Conservation (phyloP, 1,140 invertebrate genomes). For the Leptopilina clavipes region DNA sequence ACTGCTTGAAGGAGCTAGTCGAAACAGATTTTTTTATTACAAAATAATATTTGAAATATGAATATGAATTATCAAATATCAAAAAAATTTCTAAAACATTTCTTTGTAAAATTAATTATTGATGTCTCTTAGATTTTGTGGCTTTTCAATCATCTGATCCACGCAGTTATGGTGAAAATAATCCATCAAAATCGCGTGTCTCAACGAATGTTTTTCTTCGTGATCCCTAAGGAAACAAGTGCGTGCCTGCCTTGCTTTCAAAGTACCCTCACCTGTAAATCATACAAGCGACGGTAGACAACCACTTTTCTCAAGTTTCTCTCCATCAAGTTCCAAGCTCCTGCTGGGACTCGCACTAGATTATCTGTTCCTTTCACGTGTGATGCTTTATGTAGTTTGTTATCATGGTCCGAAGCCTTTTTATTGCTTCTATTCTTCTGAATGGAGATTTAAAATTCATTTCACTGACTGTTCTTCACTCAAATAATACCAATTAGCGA, state of each 20-base stretch:
- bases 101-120: not conserved
- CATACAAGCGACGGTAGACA: slow-evolving; percentile 54
- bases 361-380: slow-evolving; percentile 7
- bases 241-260: not conserved
- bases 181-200: not conserved
- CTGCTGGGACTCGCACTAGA: slow-evolving; percentile 37
- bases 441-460: too few species aligned
- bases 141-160: too few species aligned
- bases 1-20: too few species aligned
- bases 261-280: slow-evolving; percentile 53
- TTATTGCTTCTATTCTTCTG: not conserved
- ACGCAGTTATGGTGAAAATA: too few species aligned
- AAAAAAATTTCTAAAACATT: not conserved
- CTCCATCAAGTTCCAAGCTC: slow-evolving; percentile 50
- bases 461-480: not conserved
- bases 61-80: too few species aligned
- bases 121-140: too few species aligned
- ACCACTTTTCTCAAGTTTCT: slow-evolving; percentile 58
- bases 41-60: too few species aligned
- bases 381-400: not conserved
- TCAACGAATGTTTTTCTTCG: not conserved
- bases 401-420: not conserved
- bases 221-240: slow-evolving; percentile 30
- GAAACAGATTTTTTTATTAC: too few species aligned
- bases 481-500: too few species aligned